These are phyloP conservation scores for Dendrocincla tyrannina DNA, from an alignment of 2,797 vertebrate genomes.

Conservation along the genomic window DNA sequence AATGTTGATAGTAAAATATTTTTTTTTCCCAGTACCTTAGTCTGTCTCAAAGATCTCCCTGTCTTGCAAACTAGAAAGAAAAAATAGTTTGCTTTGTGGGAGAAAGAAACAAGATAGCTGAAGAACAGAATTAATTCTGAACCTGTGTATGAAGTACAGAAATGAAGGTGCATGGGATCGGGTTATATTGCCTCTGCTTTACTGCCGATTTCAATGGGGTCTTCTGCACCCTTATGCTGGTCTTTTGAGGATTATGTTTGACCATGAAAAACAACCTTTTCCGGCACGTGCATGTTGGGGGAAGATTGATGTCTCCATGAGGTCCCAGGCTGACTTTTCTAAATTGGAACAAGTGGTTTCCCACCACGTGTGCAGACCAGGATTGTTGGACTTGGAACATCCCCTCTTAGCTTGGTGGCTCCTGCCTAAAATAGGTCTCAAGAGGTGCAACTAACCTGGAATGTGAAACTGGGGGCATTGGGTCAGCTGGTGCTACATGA, in stretches of 20 bases:
- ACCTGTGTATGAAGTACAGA: background rate
- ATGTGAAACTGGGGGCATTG: background rate
- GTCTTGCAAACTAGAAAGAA: background rate
- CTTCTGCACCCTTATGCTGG: background rate
- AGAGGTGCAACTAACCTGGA: rapidly evolving
- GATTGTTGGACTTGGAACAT: background rate
- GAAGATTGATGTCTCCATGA: background rate
- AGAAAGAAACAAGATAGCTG: background rate
- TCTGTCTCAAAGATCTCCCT: background rate
- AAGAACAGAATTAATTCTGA: background rate
- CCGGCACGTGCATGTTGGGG: background rate
- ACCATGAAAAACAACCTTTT: background rate
- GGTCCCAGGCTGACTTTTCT: background rate
- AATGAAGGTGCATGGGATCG: background rate
- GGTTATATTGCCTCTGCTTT: background rate
- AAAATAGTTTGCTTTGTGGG: background rate
- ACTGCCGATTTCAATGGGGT: background rate
- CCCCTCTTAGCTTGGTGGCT: background rate
- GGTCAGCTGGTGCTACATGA: background rate
- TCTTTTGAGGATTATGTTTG: background rate
- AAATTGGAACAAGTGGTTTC: background rate
- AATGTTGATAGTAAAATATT: background rate
- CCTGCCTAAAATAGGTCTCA: rapidly evolving
- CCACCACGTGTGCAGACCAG: background rate
- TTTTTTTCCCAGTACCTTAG: background rate